Base-by-base conservation (phyloP, 2,113 vertebrate species). In the Lamprologus ornatipinnis region DNA sequence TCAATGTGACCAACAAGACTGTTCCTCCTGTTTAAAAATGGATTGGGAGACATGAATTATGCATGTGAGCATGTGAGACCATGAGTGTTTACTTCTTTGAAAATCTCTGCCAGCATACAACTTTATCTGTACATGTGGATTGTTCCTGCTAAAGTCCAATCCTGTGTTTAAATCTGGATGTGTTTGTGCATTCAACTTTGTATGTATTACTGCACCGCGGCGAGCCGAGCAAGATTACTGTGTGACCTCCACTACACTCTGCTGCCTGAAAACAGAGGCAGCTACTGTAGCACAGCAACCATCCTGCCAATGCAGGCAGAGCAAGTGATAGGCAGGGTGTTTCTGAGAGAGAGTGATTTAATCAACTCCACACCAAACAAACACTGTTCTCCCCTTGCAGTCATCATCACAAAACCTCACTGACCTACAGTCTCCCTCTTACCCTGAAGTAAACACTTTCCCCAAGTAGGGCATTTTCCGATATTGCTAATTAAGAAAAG, bases 341-440 rank as follows among this genome's bases (percentile, higher is more conserved):
- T 86, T 80, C 86, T 81, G 88, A 2, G 81, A 82, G 81, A 88
- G 85, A 42, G 81, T 28, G 89, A 92, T 92, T 95, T 88, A 95
- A 93, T 92, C 86, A 86, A 86, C 83, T 93, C 88, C 19, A 79
- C 54, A 35, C 81, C 87, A 88, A 89, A 91, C 85, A 92, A 91
- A 92, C 81, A 83, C 10, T 3, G 49, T 23, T 90, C 70, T 68
- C 58, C 26, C 85, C 84, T 85, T 73, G 83, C 54, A 90, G 55
- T 63, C 47, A 28, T 55, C 81, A 53, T 45, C 86, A 81, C 84
- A 65, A 80, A 89, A 88, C 53, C 81, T 54, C 79, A 78, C 63
- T 90, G 84, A 87, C 87, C 84, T 26, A 8, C n/a, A 47, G 45
- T 70, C 47, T 70, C 15, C 15, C 33, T 55, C 23, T 63, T 51